phyloP scores from a whole-genome alignment of 2,888 invertebrate genomes.

The Linnaemya tessellans region DNA sequence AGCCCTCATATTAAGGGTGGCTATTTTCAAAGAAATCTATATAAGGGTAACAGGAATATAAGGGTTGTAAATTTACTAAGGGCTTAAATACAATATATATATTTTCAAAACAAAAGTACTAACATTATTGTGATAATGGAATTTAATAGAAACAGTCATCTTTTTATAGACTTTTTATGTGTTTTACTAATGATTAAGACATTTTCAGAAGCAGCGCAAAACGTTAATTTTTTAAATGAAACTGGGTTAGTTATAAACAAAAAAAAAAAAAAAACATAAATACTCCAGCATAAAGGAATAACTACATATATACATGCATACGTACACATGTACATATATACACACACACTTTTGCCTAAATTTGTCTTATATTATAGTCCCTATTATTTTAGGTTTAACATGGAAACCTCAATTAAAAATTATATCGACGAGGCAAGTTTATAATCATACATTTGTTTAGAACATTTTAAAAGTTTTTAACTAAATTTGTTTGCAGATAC shows the following conservation, averaged over 20 bases:
- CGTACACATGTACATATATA: neutral
- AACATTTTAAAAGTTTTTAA: neutral
- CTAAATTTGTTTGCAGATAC: conserved; percentile 73
- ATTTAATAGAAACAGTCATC: conserved; percentile 25
- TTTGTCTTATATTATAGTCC: neutral
- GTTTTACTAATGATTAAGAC: conserved; percentile 29
- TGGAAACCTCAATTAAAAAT: conserved; percentile 29
- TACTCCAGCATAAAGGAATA: neutral
- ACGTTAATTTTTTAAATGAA: conserved; percentile 16
- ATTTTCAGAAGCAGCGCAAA: conserved; percentile 26
- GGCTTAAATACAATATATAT: neutral
- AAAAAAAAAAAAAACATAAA: neutral
- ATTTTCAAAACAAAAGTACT: conserved; percentile 30
- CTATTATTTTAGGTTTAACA: conserved; percentile 37
- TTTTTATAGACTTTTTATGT: conserved; percentile 37
- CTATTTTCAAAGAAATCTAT: neutral
- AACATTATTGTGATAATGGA: conserved; percentile 51
- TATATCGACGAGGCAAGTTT: conserved; percentile 52
- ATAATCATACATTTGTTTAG: neutral
- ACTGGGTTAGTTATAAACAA: conserved; percentile 46
- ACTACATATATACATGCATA: neutral
- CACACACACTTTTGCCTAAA: too few relatives aligned
- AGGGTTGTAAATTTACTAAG: conserved; percentile 28
- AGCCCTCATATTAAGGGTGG: conserved; percentile 40
- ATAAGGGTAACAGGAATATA: neutral